Evolutionary conservation across 2,888 invertebrate genomes (phyloP).

Genomic region (Tetranychus truncatus): DNA sequence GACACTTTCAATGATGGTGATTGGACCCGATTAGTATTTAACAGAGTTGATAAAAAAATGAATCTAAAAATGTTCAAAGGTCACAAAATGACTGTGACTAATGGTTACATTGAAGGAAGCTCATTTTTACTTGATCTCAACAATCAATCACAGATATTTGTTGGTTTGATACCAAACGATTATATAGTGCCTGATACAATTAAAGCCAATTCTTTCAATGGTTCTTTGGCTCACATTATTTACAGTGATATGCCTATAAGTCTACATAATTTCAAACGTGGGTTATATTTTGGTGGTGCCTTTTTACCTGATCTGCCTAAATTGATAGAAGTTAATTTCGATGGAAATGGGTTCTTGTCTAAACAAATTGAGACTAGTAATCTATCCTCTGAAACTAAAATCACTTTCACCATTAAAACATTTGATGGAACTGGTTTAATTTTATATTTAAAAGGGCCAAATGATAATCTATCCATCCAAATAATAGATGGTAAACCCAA

Average conservation of each 20-base stretch:
- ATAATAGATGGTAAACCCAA: not conserved
- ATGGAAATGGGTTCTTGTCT: not conserved
- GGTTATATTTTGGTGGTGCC: slow-evolving; percentile 35
- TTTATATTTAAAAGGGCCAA: not conserved
- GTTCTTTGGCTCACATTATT: slow-evolving; percentile 72
- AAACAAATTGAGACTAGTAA: not conserved
- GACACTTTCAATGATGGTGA: slow-evolving; percentile 60
- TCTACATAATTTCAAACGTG: slow-evolving; percentile 70
- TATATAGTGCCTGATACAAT: slow-evolving; percentile 36
- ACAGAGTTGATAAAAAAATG: slow-evolving; percentile 69
- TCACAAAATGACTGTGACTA: slow-evolving; percentile 31
- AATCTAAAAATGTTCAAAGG: slow-evolving; percentile 46
- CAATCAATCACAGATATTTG: slow-evolving; percentile 61
- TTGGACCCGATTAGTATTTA: slow-evolving; percentile 80
- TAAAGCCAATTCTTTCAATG: slow-evolving; percentile 46
- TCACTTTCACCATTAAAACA: not conserved
- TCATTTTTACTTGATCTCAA: slow-evolving; percentile 73
- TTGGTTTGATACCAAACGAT: slow-evolving; percentile 63
- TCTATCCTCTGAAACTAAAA: not conserved
- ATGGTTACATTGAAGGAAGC: not conserved
- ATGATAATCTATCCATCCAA: not conserved
- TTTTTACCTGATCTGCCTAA: not conserved
- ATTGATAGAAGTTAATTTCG: not conserved
- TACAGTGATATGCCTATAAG: slow-evolving; percentile 77
- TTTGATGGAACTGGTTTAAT: not conserved